Evolutionary conservation across 2,113 vertebrate genomes (phyloP), one percentile per base, ranked within the genome.

Genomic region (Pholis gunnellus): DNA sequence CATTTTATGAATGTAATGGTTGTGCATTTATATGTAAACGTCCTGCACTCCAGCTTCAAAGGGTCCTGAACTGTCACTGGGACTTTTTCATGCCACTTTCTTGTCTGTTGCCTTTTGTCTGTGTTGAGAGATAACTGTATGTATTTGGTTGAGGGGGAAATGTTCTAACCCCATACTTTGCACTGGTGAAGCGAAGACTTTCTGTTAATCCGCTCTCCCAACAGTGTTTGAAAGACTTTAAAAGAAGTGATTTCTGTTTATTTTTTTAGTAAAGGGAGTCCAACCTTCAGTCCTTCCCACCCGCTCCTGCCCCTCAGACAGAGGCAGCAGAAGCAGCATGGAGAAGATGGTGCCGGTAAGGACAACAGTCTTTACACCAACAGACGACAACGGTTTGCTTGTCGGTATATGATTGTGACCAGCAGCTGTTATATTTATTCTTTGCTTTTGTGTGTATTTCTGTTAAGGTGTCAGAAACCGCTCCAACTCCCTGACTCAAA

Each of bases 221-320:
- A 9, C 17, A 29, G 15, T n/a, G 27, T 65, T 66, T 66, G 15
- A 50, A 34, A 14, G 27, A 40, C 36, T 48, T 27, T 13, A 20
- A 6, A 44, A 38, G 9, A 54, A 40, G 14, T 13, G 27, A 40
- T 64, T 52, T 66, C 1, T 36, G 1, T 17, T 66, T 13, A 44
- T 87, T 48, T 42, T 87, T 74, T 34, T 60, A 93, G 78, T 82
- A 98, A 96, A 94, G 96, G 96, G 83, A 95, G 95, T 77, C 95
- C 97, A 20, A 91, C 96, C 57, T 96, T 96, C 76, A 97, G 97
- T 82, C 96, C 97, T 4, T 95, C 97, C 9, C 97, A 99, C 67
- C 96, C 97, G 0, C 93, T 99, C 7, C 92, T 99, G 78, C 97
- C 98, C 2, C 91, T 99, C 81, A 95, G 97, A 84, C 98, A 98